These are phyloP conservation scores for Drosophila grimshawi DNA, from an alignment of 1,140 invertebrate genomes.

Conservation along the genomic window DNA sequence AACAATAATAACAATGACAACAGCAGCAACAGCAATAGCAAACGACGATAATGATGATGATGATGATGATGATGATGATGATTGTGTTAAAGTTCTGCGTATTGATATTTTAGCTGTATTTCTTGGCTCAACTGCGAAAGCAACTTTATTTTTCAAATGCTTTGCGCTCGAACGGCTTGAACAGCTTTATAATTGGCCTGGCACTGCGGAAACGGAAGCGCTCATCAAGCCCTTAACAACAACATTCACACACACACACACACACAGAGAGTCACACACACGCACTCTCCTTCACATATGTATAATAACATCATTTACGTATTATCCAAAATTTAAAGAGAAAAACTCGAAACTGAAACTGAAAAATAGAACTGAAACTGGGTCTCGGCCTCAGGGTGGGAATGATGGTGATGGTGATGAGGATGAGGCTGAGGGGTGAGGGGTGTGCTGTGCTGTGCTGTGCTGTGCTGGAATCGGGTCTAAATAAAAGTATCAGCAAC, in stretches of 20 bases:
- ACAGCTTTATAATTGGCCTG: constrained; percentile 54
- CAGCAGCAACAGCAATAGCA: constrained; percentile 32
- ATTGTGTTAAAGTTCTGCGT: constrained; percentile 23
- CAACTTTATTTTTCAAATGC: constrained; percentile 40
- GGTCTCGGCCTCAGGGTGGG: neutral
- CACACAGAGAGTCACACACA: constrained; percentile 31
- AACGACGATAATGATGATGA: constrained; percentile 7
- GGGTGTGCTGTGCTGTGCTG: neutral
- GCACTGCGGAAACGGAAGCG: constrained; percentile 54
- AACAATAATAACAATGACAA: constrained; percentile 50
- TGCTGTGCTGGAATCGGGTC: constrained; percentile 5
- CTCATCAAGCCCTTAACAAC: constrained; percentile 49
- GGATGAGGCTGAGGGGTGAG: neutral
- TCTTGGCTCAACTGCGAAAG: constrained; percentile 22
- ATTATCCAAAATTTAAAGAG: constrained; percentile 15
- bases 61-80: constrained; percentile 13
- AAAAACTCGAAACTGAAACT: constrained; percentile 4
- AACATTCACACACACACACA: constrained; percentile 27
- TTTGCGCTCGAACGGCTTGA: constrained; percentile 54
- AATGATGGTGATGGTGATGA: neutral
- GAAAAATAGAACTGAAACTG: constrained; percentile 12
- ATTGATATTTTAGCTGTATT: constrained; percentile 44
- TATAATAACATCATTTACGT: constrained; percentile 35
- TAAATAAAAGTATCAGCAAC: constrained; percentile 74
- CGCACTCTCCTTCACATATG: constrained; percentile 18